Conservation (phyloP, 2,888 invertebrate species). For the Aleiodes leptofemur region DNA sequence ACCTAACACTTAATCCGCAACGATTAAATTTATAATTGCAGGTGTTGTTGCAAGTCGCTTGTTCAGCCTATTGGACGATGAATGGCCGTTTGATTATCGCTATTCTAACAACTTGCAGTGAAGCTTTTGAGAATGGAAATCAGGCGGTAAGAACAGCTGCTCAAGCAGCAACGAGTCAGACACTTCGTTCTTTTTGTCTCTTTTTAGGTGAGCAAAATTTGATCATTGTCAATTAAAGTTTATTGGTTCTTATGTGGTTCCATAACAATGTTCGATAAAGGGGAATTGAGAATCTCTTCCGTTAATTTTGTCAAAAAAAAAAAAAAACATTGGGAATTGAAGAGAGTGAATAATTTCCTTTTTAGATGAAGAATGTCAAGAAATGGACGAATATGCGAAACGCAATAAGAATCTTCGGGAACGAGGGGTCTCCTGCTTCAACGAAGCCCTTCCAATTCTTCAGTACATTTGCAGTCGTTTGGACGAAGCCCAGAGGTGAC, state of each 20-base stretch:
- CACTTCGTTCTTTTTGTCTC: slow-evolving; percentile 89
- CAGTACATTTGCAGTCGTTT: slow-evolving; percentile 92
- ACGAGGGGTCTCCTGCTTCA: slow-evolving; percentile 89
- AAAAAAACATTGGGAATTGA: neutral
- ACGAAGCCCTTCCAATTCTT: slow-evolving; percentile 92
- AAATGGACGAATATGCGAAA: slow-evolving; percentile 77
- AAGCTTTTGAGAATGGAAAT: slow-evolving; percentile 87
- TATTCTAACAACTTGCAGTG: slow-evolving; percentile 89
- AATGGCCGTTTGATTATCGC: slow-evolving; percentile 93
- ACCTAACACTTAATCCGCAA: neutral
- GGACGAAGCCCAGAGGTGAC: slow-evolving; percentile 87
- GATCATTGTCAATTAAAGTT: neutral
- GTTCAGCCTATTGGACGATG: slow-evolving; percentile 91
- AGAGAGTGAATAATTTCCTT: neutral
- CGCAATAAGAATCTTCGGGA: slow-evolving; percentile 75
- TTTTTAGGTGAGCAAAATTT: slow-evolving; percentile 80
- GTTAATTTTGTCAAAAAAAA: too few species aligned
- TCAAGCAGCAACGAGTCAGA: slow-evolving; percentile 92
- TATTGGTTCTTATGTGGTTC: neutral
- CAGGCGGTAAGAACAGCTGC: slow-evolving; percentile 91
- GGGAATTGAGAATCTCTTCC: neutral
- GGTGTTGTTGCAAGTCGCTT: slow-evolving; percentile 91
- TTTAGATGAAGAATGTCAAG: slow-evolving; percentile 86
- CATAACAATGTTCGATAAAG: too few species aligned
- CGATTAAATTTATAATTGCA: slow-evolving; percentile 63